Evolutionary conservation across 2,113 vertebrate species (phyloP), one percentile per base, ranked within the genome.

Genomic region (Hydropotes inermis): DNA sequence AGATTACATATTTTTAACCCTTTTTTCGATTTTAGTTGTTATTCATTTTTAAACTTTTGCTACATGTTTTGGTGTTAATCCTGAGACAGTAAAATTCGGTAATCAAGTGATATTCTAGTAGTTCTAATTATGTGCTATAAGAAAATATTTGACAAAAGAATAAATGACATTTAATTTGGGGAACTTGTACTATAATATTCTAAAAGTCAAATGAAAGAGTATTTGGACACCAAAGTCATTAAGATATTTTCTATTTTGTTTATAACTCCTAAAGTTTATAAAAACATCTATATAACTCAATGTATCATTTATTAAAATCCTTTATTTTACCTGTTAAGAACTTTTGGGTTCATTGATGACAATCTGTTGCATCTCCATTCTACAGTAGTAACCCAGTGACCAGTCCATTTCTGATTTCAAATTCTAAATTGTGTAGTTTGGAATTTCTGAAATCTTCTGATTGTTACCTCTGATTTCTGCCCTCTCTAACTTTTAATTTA

Each of bases 101-200:
- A 88, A 87, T 87, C 50, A 88, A 64, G 11, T 89, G 19, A 13
- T 95, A 4, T 64, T 89, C 54, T 83, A 97, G 85, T 36, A 82
- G 30, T 96, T 83, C 33, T 81, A 91, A 60, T 88, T 33, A 47
- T 78, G 33, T 45, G 7, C 58, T 58, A 52, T 5, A 60, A 74
- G 78, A 85, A 19, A 97, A 47, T 89, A 81, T 64, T 89, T 91
- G 27, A 94, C n/a, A 64, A 16, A 88, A 61, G 28, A 94, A 76
- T 61, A 33, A 76, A 45, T 85, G 96, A 82, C n/a, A 85, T 92
- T 95, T 95, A 97, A 89, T 70, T 85, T 74, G 36, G 43, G 57
- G 15, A 91, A 78, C 3, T 54, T 87, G 54, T 95, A 7, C 21
- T 97, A 90, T 95, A 60, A 85, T 92, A 30, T 1, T 95, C 39